Percentiles rank a stretch among this genome's conserved stretches.
Conservation (phyloP, 1,140 invertebrate genomes). For the Dryas iulia region DNA sequence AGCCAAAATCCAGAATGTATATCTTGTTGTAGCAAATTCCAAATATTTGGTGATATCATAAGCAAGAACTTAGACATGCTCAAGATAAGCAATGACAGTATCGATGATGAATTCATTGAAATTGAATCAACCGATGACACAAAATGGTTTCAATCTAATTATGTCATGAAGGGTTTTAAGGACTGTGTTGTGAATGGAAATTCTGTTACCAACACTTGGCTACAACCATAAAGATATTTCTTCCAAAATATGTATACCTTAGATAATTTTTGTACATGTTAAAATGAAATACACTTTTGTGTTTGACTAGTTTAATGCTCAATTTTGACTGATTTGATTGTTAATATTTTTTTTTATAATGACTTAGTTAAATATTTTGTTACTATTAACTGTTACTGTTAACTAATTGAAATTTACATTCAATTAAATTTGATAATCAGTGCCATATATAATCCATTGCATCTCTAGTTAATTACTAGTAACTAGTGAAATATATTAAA, state of each 20-base stretch:
- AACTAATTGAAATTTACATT: background rate
- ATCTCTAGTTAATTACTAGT: background rate
- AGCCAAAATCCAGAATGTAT: constrained; percentile 42
- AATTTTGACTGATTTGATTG: constrained; percentile 13
- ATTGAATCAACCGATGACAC: constrained; percentile 55
- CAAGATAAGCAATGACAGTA: constrained; percentile 32
- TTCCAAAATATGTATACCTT: background rate
- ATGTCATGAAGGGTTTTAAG: constrained; percentile 74
- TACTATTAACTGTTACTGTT: constrained; percentile 1
- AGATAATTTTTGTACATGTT: constrained; percentile 16
- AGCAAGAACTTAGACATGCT: constrained; percentile 41
- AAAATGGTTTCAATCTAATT: constrained; percentile 67
- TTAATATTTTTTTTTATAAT: constrained; percentile 3
- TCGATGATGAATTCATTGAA: constrained; percentile 45
- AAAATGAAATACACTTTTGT: constrained; percentile 13
- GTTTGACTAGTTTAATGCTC: constrained; percentile 19
- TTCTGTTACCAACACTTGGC: constrained; percentile 64
- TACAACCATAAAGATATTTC: constrained; percentile 40
- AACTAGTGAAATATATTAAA: background rate
- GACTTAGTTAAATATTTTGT: constrained; percentile 5
- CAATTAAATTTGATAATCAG: constrained; percentile 6
- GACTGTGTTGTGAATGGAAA: constrained; percentile 66
- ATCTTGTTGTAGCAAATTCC: constrained; percentile 63
- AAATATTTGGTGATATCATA: constrained; percentile 56
- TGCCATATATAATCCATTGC: constrained; percentile 12